Base-by-base conservation (phyloP, 2,888 invertebrate genomes). In the Neoascia interrupta region DNA sequence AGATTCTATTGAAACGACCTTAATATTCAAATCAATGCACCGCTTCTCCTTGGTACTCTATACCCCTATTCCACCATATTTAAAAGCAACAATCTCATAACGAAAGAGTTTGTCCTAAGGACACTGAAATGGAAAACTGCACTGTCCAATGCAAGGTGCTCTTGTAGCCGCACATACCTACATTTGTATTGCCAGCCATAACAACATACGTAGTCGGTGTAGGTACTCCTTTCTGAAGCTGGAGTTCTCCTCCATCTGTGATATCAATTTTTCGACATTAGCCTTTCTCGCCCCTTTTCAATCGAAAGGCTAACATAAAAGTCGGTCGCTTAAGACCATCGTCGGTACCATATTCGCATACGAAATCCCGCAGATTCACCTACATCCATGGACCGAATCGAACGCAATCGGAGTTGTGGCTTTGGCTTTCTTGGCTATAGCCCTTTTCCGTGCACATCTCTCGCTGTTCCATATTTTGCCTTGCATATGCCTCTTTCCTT, bases 241-340 rank as follows among this genome's bases (percentile, higher is more conserved):
- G 45, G 13, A 39, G 47, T 49, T 45, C 53, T 63, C 39, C 53
- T 63, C 39, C 64, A 73, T 73, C 73, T 53, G 73, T 73, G 73
- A 73, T 66, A 73, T 66, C 64, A 64, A 66, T 73, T 73, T 66
- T 70, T 70, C 61, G 70, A 70, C 61, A 70, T 70, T 66, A 60
- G 58, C 56, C 73, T 60, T 73, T 60, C 58, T 66, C 66, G 64
- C 73, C 73, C 64, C 66, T 39, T 79, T 73, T 79, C 54, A 61
- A 61, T 68, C 72, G 60, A 10, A 72, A 39, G 23, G 10, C 5
- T 45, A 39, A 8, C 68, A 54, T 36, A 36, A 54, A 68, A 13
- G 75, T 45, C 43, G 56, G 51, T 37, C 54, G 61, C 45, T 56
- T 75, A 45, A 63, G 28, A 58, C 75, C 51, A 19, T 23, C 36